Conservation (phyloP, 2,113 vertebrate species). For the Salvelinus fontinalis region DNA sequence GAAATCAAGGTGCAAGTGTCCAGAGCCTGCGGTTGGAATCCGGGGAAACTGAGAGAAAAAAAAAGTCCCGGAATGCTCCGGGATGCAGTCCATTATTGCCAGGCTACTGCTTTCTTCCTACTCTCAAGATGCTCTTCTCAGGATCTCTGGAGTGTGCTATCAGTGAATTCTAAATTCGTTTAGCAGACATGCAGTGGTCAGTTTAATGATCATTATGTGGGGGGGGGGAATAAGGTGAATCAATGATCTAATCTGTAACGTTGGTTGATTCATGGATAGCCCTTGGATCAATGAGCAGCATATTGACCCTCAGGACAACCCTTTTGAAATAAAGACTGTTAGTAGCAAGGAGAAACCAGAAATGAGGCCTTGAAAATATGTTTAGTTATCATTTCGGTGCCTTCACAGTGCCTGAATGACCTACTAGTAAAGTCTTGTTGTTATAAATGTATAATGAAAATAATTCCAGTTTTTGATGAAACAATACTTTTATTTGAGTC, state of each 20-base stretch:
- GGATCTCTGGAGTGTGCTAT: conserved; percentile 45
- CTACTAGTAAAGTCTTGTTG: background rate
- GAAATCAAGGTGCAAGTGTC: too few species aligned
- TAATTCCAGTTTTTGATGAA: background rate
- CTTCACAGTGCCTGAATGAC: background rate
- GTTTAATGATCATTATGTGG: conserved; percentile 74
- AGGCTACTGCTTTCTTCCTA: conserved; percentile 13
- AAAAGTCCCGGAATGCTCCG: too few species aligned
- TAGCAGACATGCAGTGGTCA: conserved; percentile 69
- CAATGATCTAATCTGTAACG: conserved; percentile 71
- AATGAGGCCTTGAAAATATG: too few species aligned
- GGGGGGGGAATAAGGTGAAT: conserved; percentile 62
- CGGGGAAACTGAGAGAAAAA: too few species aligned
- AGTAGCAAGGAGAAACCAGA: background rate
- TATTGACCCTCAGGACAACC: conserved; percentile 54
- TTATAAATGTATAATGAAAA: background rate
- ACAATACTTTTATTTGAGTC: background rate
- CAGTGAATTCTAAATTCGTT: conserved; percentile 65
- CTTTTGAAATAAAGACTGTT: conserved; percentile 56
- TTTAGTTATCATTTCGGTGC: background rate
- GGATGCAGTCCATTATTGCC: background rate
- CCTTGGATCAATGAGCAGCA: conserved; percentile 68
- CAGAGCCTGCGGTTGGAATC: too few species aligned
- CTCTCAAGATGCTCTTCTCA: conserved; percentile 44
- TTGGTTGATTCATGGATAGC: conserved; percentile 71